Percentiles rank a stretch among this genome's conserved stretches.
Conservation (phyloP, 2,797 vertebrate species). For the Ataeniobius toweri region DNA sequence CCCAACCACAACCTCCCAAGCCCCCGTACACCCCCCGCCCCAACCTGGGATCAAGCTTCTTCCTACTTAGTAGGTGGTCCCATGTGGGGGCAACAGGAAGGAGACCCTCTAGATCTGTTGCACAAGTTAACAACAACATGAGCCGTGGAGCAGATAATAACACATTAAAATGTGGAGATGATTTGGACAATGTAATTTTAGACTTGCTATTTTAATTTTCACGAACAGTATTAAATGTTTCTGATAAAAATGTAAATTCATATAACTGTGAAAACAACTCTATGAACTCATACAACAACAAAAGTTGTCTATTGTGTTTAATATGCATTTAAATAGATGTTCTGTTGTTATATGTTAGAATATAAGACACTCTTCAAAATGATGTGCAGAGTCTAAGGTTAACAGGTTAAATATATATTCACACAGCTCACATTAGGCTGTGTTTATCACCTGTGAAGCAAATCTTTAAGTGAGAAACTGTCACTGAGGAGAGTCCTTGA, state of each 20-base stretch:
- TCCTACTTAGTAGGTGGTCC: neutral
- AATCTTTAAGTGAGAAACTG: slow-evolving; percentile 13
- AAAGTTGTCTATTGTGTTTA: neutral
- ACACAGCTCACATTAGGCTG: neutral
- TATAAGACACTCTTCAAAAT: neutral
- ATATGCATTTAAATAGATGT: neutral
- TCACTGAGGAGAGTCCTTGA: slow-evolving; percentile 27
- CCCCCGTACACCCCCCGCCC: no score
- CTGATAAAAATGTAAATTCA: neutral
- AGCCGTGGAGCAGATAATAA: neutral
- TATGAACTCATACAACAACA: neutral
- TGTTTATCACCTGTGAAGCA: slow-evolving; percentile 30
- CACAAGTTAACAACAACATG: neutral
- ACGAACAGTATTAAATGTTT: neutral
- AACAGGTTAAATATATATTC: slow-evolving; percentile 3
- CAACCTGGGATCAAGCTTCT: neutral
- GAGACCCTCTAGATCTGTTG: slow-evolving; percentile 1
- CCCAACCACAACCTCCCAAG: no score
- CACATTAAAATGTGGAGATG: neutral
- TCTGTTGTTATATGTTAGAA: neutral
- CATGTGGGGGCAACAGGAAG: neutral
- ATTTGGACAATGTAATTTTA: neutral
- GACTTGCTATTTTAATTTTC: neutral
- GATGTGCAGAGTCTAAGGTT: neutral
- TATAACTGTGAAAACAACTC: neutral